Conservation (phyloP, 1,140 invertebrate species). For the Caenorhabditis brenneri region DNA sequence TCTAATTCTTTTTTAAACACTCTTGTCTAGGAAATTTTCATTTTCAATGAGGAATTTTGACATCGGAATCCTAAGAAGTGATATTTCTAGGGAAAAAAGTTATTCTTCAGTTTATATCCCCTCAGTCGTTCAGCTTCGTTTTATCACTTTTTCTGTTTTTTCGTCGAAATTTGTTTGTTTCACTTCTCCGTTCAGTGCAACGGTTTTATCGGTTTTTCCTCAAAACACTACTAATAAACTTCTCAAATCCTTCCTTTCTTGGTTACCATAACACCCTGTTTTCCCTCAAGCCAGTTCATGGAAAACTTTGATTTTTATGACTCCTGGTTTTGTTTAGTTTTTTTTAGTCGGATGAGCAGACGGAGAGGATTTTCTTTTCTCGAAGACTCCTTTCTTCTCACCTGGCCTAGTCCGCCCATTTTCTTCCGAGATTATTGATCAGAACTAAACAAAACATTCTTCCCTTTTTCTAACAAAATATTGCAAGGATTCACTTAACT, state of each 20-base stretch:
- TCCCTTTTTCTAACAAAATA: background rate
- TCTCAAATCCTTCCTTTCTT: too few relatives aligned
- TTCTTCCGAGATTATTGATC: slow-evolving; percentile 14
- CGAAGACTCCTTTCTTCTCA: background rate
- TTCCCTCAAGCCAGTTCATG: background rate
- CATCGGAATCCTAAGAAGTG: too few relatives aligned
- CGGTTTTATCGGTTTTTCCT: too few relatives aligned
- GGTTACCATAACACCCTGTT: background rate
- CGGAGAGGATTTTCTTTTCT: background rate
- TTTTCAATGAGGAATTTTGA: too few relatives aligned
- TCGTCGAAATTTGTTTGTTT: too few relatives aligned
- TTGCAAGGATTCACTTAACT: background rate
- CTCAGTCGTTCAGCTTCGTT: too few relatives aligned
- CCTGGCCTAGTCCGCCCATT: background rate
- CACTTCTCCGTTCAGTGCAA: too few relatives aligned
- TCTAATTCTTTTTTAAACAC: background rate
- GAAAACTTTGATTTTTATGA: background rate
- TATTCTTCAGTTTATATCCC: too few relatives aligned
- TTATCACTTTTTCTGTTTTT: too few relatives aligned
- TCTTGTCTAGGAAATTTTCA: too few relatives aligned
- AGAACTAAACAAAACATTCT: slow-evolving; percentile 15
- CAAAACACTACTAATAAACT: too few relatives aligned
- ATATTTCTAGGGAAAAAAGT: too few relatives aligned
- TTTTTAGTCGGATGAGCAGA: slow-evolving; percentile 19
- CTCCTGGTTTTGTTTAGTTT: background rate